phyloP scores from a whole-genome alignment of 2,113 vertebrate genomes.

The Nycticorax nycticorax region DNA sequence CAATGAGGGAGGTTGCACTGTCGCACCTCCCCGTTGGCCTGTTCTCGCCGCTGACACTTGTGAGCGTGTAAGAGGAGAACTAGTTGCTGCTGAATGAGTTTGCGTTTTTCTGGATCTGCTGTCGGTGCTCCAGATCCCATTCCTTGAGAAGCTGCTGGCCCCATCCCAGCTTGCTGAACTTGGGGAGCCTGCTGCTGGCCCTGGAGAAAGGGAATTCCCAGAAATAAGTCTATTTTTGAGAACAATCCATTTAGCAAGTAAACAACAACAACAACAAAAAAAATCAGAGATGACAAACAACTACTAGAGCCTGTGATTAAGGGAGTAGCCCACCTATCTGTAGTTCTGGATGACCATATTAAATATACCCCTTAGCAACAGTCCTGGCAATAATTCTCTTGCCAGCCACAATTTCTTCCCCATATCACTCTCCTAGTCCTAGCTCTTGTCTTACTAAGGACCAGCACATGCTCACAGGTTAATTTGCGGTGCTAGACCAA shows the following conservation, averaged over 20 bases:
- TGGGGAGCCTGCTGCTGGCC: slow-evolving; percentile 77
- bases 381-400: neutral
- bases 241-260: neutral
- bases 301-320: neutral
- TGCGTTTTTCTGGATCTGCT: slow-evolving; percentile 96
- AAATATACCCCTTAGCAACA: neutral
- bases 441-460: neutral
- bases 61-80: slow-evolving; percentile 96
- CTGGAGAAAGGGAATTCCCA: slow-evolving; percentile 36
- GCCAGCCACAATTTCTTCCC: neutral
- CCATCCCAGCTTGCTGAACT: slow-evolving; percentile 81
- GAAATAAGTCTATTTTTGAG: neutral
- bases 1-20: slow-evolving; percentile 98
- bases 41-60: slow-evolving; percentile 97
- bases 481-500: neutral
- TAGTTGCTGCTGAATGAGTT: slow-evolving; percentile 97
- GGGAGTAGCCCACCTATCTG: neutral
- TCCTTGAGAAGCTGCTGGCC: slow-evolving; percentile 81
- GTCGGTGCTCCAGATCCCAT: slow-evolving; percentile 89
- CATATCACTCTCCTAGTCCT: neutral
- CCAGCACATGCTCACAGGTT: neutral
- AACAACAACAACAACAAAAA: neutral
- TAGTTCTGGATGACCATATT: neutral
- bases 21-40: slow-evolving; percentile 93
- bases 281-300: neutral